phyloP scores from a whole-genome alignment of 2,113 vertebrate species.

The Lipophrys pholis region DNA sequence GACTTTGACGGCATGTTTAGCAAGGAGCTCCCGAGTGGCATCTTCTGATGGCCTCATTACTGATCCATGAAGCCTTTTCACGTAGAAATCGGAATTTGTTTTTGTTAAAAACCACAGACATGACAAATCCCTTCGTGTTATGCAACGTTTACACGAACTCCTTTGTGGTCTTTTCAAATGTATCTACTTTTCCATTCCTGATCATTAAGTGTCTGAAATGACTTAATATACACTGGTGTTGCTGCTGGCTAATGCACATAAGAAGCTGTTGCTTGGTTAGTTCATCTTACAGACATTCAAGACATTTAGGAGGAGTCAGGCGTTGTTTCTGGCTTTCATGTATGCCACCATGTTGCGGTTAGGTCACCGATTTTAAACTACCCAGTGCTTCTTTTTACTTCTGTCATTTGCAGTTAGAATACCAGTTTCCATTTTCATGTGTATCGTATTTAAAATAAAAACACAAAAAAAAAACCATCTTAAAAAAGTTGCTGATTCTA shows the following conservation, averaged over 20 bases:
- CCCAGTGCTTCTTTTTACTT: slow-evolving; percentile 25
- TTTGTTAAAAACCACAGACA: slow-evolving; percentile 39
- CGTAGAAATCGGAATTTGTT: slow-evolving; percentile 52
- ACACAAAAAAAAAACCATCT: slow-evolving; percentile 4
- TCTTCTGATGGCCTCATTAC: slow-evolving; percentile 86
- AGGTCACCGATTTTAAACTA: slow-evolving; percentile 52
- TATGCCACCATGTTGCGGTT: slow-evolving; percentile 36
- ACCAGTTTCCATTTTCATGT: slow-evolving; percentile 25
- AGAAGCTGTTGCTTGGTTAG: slow-evolving; percentile 22
- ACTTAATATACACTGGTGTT: slow-evolving; percentile 52
- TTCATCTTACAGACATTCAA: no score
- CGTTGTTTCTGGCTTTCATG: slow-evolving; percentile 28
- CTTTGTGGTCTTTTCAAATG: slow-evolving; percentile 47
- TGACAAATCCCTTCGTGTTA: slow-evolving; percentile 60
- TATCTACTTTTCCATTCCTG: slow-evolving; percentile 48
- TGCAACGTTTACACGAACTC: slow-evolving; percentile 72
- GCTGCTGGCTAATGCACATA: slow-evolving; percentile 26
- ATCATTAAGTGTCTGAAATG: slow-evolving; percentile 36
- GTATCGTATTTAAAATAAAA: slow-evolving; percentile 27
- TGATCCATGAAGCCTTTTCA: slow-evolving; percentile 35
- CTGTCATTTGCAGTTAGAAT: slow-evolving; percentile 23
- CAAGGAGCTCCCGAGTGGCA: slow-evolving; percentile 94
- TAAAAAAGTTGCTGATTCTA: slow-evolving; percentile 43
- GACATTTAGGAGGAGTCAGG: no score
- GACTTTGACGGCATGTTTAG: slow-evolving; percentile 98